These are phyloP conservation scores for Salticus scenicus DNA, from an alignment of 2,888 invertebrate genomes.

Conservation along the genomic window DNA sequence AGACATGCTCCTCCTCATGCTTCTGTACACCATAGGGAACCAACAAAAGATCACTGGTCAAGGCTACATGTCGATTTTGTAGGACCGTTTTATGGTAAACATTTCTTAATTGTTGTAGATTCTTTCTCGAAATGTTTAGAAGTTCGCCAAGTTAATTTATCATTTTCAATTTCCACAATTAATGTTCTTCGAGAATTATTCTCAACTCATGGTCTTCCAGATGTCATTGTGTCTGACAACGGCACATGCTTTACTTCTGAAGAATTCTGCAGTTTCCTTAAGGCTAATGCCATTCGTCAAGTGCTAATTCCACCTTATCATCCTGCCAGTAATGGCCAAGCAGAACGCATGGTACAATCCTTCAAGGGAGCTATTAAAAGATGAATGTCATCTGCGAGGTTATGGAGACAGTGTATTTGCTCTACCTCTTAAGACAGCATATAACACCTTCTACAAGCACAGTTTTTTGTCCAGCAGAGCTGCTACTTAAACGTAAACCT, in stretches of 20 bases:
- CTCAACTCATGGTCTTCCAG: not conserved
- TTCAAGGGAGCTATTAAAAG: not conserved
- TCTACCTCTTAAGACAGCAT: too few relatives aligned
- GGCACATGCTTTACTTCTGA: not conserved
- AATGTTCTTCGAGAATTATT: too few relatives aligned
- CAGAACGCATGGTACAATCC: not conserved
- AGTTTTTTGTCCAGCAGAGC: not conserved
- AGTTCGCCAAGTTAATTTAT: not conserved
- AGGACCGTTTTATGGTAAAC: not conserved
- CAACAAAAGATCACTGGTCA: not conserved
- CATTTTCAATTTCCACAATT: not conserved
- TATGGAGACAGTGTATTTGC: not conserved
- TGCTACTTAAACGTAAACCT: not conserved
- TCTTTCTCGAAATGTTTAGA: too few relatives aligned
- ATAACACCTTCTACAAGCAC: not conserved
- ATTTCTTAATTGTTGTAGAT: too few relatives aligned
- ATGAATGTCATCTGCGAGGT: not conserved
- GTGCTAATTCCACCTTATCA: not conserved
- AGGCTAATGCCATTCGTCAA: not conserved
- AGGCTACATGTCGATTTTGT: not conserved
- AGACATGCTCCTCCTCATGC: not conserved
- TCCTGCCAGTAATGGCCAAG: not conserved
- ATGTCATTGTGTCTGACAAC: too few relatives aligned
- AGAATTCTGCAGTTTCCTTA: not conserved
- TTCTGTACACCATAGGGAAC: not conserved